Evolutionary conservation across 53 echinoderm and acorn worm species (phyloP).

Genomic region (Zoroaster sp.): DNA sequence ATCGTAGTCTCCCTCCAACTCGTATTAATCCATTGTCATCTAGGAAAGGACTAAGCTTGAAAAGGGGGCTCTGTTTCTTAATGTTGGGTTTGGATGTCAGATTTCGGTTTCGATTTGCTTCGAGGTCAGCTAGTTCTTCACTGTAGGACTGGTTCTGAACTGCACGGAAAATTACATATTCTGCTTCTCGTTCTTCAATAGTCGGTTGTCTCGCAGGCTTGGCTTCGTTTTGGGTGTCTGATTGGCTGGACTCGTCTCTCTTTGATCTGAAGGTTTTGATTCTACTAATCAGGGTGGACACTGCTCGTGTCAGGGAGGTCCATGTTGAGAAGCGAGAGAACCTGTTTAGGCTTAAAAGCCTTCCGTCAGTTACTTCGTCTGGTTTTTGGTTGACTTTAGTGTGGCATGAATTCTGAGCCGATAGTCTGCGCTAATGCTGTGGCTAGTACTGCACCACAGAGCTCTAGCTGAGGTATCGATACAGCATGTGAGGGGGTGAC

Average conservation of each 20-base stretch:
- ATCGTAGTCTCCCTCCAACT: too few species aligned
- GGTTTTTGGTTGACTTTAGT: neutral
- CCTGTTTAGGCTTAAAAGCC: neutral
- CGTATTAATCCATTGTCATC: too few species aligned
- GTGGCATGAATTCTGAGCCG: neutral
- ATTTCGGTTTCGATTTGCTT: too few species aligned
- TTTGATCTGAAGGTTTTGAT: neutral
- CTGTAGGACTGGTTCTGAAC: neutral
- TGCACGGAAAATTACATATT: neutral
- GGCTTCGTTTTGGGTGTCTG: neutral
- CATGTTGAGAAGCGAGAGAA: constrained; percentile 48
- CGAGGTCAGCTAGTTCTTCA: neutral
- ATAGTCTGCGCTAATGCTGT: neutral
- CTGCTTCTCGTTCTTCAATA: neutral
- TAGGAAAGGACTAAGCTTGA: neutral
- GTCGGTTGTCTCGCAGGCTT: neutral
- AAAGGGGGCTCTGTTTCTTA: constrained; percentile 10
- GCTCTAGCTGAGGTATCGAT: constrained; percentile 44
- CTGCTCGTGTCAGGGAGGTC: constrained; percentile 34
- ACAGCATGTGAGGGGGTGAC: constrained; percentile 46
- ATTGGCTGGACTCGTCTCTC: neutral
- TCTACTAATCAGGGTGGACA: constrained; percentile 35
- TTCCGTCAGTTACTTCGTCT: neutral
- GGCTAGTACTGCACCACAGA: constrained; percentile 43
- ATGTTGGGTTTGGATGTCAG: neutral